These are phyloP conservation scores for Villa cingulata DNA, from an alignment of 2,888 invertebrate genomes.

Conservation along the genomic window DNA sequence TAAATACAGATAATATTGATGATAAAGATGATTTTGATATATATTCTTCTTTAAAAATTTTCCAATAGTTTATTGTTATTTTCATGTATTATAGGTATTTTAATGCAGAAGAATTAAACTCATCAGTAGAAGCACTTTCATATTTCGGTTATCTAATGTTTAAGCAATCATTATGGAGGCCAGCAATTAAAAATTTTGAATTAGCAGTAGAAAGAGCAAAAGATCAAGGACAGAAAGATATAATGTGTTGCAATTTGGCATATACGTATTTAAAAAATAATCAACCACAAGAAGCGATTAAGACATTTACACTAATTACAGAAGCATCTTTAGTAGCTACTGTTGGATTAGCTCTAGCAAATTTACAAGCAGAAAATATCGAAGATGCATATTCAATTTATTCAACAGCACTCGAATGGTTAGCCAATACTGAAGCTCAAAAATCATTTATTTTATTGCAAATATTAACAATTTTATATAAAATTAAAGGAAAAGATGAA, in stretches of 20 bases:
- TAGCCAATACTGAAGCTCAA: constrained; percentile 47
- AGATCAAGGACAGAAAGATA: constrained; percentile 38
- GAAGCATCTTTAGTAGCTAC: constrained; percentile 58
- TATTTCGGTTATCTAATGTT: constrained; percentile 29
- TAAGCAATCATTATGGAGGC: constrained; percentile 36
- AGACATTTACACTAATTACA: constrained; percentile 50
- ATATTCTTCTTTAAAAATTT: constrained; percentile 37
- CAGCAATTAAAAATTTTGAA: constrained; percentile 51
- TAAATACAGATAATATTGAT: constrained; percentile 69
- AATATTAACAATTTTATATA: constrained; percentile 73
- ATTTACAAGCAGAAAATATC: constrained; percentile 39
- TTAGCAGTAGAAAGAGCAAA: constrained; percentile 43
- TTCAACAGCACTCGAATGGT: constrained; percentile 56
- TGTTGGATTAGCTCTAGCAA: constrained; percentile 64
- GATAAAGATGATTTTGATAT: constrained; percentile 59
- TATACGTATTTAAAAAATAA: constrained; percentile 50
- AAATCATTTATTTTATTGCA: constrained; percentile 70
- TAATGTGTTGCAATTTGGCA: constrained; percentile 57
- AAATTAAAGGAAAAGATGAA: constrained; percentile 54
- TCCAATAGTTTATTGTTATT: background rate
- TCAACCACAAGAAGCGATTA: constrained; percentile 52
- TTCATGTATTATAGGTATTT: constrained; percentile 17
- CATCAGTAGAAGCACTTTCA: constrained; percentile 37
- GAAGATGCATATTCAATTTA: constrained; percentile 66
- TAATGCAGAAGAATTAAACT: constrained; percentile 31